These are phyloP conservation scores for Echinarachnius parma DNA, from an alignment of 53 echinoderm and acorn worm genomes.

Conservation along the genomic window DNA sequence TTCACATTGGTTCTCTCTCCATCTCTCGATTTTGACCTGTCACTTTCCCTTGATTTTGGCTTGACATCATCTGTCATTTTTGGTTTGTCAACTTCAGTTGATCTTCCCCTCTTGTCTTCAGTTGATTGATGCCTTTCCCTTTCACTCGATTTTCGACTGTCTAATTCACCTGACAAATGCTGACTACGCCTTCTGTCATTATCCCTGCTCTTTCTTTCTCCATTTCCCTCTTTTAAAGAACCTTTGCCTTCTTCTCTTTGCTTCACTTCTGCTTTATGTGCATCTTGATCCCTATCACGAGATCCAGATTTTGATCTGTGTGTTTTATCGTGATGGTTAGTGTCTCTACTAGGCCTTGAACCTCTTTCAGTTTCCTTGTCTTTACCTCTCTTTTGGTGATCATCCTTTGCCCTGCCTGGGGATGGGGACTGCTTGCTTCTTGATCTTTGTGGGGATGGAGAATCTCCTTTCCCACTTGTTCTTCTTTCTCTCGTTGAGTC, in stretches of 20 bases:
- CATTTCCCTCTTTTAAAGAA: slow-evolving; percentile 11
- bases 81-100: neutral
- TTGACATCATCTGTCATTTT: neutral
- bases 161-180: neutral
- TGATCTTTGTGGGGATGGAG: neutral
- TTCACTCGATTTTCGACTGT: slow-evolving; percentile 3
- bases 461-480: neutral
- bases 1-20: neutral
- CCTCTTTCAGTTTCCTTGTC: neutral
- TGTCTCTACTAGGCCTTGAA: slow-evolving; percentile 6
- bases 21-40: neutral
- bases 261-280: neutral
- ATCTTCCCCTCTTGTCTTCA: neutral
- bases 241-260: neutral
- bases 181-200: neutral
- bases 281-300: slow-evolving; percentile 4
- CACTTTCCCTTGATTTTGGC: neutral
- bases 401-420: neutral
- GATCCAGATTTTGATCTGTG: slow-evolving; percentile 21
- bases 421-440: neutral
- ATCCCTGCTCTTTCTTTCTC: slow-evolving; percentile 25
- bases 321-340: slow-evolving; percentile 6
- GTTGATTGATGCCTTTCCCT: neutral
- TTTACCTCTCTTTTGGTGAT: neutral
- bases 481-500: slow-evolving; percentile 8